Base-by-base conservation (phyloP, 2,113 vertebrate species). In the Pandion haliaetus region DNA sequence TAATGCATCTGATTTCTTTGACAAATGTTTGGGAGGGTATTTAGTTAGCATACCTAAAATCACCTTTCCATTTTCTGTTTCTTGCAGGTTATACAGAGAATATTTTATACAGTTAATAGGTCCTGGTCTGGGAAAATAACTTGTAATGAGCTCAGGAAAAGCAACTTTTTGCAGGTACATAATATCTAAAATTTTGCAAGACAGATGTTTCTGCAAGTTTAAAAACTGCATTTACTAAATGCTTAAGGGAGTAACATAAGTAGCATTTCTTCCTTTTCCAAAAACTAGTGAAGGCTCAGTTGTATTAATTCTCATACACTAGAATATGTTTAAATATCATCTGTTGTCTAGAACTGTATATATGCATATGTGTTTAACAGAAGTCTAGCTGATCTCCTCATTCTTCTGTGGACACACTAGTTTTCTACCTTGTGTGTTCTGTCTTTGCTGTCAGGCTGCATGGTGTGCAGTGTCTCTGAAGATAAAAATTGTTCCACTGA, bases 71-170 rank as follows among this genome's bases (percentile, higher is more conserved):
- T 81, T 82, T 91, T 85, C 36, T 91, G 11, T 96, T 80, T 96
- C 50, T 95, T 82, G 25, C 97, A 99, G 99, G 99, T 99, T 86
- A 98, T 99, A 85, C 99, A 99, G 95, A 98, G 99, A 97, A 99
- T 99, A 98, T 99, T 99, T 98, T 99, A 99, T 96, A 98, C 98
- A 10, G 99, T 99, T 81, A 99, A 99, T 97, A 98, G 99, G 81
- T 99, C 99, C 13, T 99, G 99, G 99, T 99, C 98, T 6, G 99
- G 99, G 71, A 98, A 98, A 95, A 99, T 99, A 96, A 99, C 99
- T 12, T 98, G 98, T 78, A 95, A 98, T 0, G 99, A 99, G 91
- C 99, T 99, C 58, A 98, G 99, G 91, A 99, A 98, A 98, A 99
- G 99, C 97, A 99, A 97, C 74, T 99, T 99, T 97, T 98, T 99